Percentiles rank a stretch among this genome's conserved stretches.
Evolutionary conservation across 2,113 vertebrate species (phyloP).

Genomic region (Pleuronectes platessa): DNA sequence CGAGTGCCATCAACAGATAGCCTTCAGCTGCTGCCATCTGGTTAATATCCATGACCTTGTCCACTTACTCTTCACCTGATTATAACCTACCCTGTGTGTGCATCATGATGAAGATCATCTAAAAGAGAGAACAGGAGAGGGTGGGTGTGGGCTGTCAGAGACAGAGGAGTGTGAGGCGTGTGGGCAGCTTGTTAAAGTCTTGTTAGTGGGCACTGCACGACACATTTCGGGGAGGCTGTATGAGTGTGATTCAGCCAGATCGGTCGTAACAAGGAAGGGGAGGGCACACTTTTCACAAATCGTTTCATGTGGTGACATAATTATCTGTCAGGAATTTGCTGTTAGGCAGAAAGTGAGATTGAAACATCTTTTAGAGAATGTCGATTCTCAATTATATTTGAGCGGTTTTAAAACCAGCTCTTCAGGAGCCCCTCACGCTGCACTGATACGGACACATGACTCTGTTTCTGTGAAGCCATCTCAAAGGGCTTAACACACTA

Average conservation of each 20-base stretch:
- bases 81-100: slow-evolving; percentile 30
- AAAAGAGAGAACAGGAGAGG: slow-evolving; percentile 14
- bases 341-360: background rate
- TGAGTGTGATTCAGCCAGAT: slow-evolving; percentile 43
- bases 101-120: slow-evolving; percentile 30
- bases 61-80: slow-evolving; percentile 28
- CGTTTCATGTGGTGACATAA: slow-evolving; percentile 39
- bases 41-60: slow-evolving; percentile 47
- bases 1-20: background rate
- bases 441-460: background rate
- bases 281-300: slow-evolving; percentile 19
- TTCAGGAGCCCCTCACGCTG: background rate
- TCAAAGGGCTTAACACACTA: background rate
- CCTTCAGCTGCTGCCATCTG: slow-evolving; percentile 22
- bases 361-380: background rate
- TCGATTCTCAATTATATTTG: background rate
- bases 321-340: slow-evolving; percentile 49
- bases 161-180: slow-evolving; percentile 60
- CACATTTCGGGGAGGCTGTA: slow-evolving; percentile 48
- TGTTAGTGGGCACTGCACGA: slow-evolving; percentile 62
- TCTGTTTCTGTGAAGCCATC: background rate
- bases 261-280: slow-evolving; percentile 15
- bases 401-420: background rate
- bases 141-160: slow-evolving; percentile 53
- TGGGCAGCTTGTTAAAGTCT: slow-evolving; percentile 65